Percentiles rank a stretch among this genome's conserved stretches.
These are phyloP conservation scores for Pholis gunnellus DNA, from an alignment of 2,113 vertebrate genomes.

Conservation along the genomic window DNA sequence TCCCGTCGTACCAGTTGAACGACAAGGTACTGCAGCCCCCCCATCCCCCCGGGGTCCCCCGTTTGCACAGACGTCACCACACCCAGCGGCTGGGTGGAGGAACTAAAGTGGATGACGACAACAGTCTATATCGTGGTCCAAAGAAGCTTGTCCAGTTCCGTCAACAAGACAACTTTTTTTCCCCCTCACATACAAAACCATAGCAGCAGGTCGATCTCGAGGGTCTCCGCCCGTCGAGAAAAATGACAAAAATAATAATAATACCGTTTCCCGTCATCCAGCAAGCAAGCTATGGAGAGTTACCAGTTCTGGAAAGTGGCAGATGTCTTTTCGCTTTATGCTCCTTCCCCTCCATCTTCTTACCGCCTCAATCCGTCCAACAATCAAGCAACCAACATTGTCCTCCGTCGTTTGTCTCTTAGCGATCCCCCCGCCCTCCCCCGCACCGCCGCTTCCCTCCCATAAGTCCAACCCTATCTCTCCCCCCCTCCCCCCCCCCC, in stretches of 20 bases:
- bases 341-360: slow-evolving; percentile 53
- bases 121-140: slow-evolving; percentile 75
- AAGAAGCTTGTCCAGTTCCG: slow-evolving; percentile 75
- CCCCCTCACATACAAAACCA: slow-evolving; percentile 75
- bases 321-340: slow-evolving; percentile 64
- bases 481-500: slow-evolving; percentile 32
- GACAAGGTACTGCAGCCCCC: slow-evolving; percentile 71
- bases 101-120: slow-evolving; percentile 72
- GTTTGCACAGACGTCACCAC: slow-evolving; percentile 54
- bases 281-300: slow-evolving; percentile 79
- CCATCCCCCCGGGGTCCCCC: slow-evolving; percentile 66
- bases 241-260: slow-evolving; percentile 41
- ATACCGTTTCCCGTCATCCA: slow-evolving; percentile 66
- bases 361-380: slow-evolving; percentile 41
- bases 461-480: slow-evolving; percentile 58
- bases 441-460: slow-evolving; percentile 28
- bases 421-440: slow-evolving; percentile 49
- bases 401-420: slow-evolving; percentile 70
- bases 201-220: slow-evolving; percentile 86
- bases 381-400: slow-evolving; percentile 68
- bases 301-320: slow-evolving; percentile 80
- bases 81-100: slow-evolving; percentile 68
- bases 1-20: slow-evolving; percentile 75
- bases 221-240: slow-evolving; percentile 64
- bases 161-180: slow-evolving; percentile 67